Percentiles rank a stretch among this genome's conserved stretches.
Evolutionary conservation across 2,888 invertebrate genomes (phyloP).

Genomic region (Lacanobia wlatinum): DNA sequence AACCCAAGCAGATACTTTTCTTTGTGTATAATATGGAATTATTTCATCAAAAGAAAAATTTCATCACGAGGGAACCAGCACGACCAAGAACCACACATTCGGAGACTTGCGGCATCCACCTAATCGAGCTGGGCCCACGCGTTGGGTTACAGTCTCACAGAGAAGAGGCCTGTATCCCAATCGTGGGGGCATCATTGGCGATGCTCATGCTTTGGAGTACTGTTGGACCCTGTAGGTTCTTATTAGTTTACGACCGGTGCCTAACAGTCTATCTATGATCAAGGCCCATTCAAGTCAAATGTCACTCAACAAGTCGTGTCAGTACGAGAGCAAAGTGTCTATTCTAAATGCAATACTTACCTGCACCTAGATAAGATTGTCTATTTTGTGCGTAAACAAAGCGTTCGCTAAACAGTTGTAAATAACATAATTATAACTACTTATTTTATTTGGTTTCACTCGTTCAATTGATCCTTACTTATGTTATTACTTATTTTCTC

Average conservation of each 20-base stretch:
- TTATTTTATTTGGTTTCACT: constrained; percentile 11
- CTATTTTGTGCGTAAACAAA: constrained; percentile 19
- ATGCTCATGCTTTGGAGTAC: not conserved
- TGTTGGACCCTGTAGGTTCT: not conserved
- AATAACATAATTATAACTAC: not conserved
- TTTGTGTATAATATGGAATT: not conserved
- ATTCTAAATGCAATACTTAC: constrained; percentile 19
- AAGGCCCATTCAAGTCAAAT: not conserved
- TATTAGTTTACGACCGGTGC: not conserved
- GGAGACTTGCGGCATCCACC: not conserved
- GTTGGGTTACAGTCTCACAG: not conserved
- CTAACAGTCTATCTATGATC: not conserved
- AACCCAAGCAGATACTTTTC: not conserved
- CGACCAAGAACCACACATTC: not conserved
- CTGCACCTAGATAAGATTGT: constrained; percentile 35
- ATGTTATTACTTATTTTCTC: not conserved
- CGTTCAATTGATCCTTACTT: not conserved
- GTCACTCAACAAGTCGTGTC: constrained; percentile 8
- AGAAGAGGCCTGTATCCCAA: not conserved
- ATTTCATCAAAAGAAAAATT: too few relatives aligned
- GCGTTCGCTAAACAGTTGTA: constrained; percentile 4
- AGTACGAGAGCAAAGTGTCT: not conserved
- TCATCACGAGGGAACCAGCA: not conserved
- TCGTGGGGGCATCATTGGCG: not conserved
- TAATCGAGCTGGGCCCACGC: not conserved